Evolutionary conservation across 2,888 invertebrate species (phyloP), one percentile per base, ranked within the genome.

Genomic region (Limnephilus auricula): DNA sequence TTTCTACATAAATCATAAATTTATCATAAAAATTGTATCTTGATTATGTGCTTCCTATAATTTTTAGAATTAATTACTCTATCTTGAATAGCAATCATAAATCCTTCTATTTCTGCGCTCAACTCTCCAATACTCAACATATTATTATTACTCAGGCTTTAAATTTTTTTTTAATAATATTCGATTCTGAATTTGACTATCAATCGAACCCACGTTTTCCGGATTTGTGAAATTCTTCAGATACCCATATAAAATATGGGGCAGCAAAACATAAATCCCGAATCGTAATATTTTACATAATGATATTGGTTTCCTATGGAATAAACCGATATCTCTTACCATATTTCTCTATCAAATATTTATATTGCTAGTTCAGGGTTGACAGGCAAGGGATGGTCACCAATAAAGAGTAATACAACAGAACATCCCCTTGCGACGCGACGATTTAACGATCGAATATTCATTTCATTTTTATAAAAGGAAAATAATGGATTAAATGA

Each of bases 341-440:
- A 82, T 32, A 82, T 32, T 82, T 82, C 32, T 10, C 82, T 34
- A 82, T 82, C 31, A 82, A 82, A 82, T 82, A 82, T 82, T 32
- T 32, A 82, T 34, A 82, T 31, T 82, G 34, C 34, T 13, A 25
- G 82, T 34, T 82, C 80, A 34, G 82, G 34, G 34, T 82, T 25
- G 32, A 82, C 25, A 34, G 9, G 32, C 25, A 32, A 82, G 34
- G 18, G 34, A 34, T 82, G 32, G 34, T 15, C 34, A 32, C 31
- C 82, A 82, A 82, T 32, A 10, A 34, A 82, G 32, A 65, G 65
- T 65, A 25, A 65, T 50, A 4, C 45, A 15, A 45, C 15, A 9
- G 15, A 45, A 45, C 13, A 45, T 65, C 65, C 65, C 25, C 9
- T 65, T n/a, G n/a, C 65, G 25, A 6, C 65, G n/a, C 65, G 25